Percentiles rank a stretch among this genome's conserved stretches.
Conservation (phyloP, 2,113 vertebrate genomes). For the Hypocryptadius cinnamomeus region DNA sequence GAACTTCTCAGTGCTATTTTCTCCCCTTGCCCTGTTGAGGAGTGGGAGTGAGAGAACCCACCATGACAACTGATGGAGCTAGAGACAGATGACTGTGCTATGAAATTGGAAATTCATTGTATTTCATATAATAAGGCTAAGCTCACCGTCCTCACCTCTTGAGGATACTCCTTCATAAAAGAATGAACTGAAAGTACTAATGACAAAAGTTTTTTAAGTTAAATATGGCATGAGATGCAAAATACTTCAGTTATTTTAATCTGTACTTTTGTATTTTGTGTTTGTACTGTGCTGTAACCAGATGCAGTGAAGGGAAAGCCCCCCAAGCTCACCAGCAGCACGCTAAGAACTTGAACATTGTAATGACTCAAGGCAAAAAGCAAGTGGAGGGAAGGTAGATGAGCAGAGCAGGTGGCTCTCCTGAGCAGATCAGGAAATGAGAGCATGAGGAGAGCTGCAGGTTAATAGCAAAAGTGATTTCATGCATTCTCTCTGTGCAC, state of each 20-base stretch:
- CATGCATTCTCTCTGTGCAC: not conserved
- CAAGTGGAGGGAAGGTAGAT: not conserved
- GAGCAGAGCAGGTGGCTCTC: not conserved
- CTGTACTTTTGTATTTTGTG: not conserved
- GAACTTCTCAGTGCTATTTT: not conserved
- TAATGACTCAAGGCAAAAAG: not conserved
- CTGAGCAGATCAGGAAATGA: not conserved
- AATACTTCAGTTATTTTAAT: not conserved
- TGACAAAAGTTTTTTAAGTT: not conserved
- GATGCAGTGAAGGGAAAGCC: not conserved
- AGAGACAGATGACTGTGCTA: not conserved
- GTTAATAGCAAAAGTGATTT: not conserved
- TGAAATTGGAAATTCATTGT: not conserved
- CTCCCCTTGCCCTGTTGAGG: not conserved
- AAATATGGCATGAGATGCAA: not conserved
- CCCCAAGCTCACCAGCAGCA: not conserved
- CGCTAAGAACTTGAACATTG: fast-evolving
- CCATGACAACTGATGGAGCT: too few relatives aligned
- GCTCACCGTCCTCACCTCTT: not conserved
- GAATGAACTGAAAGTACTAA: not conserved
- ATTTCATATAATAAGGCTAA: not conserved
- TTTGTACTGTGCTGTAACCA: not conserved
- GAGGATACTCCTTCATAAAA: not conserved
- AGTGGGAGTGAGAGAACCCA: not conserved
- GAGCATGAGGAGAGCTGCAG: not conserved